These are phyloP conservation scores for Leptinotarsa juncta DNA, from an alignment of 2,888 invertebrate species.

Conservation along the genomic window DNA sequence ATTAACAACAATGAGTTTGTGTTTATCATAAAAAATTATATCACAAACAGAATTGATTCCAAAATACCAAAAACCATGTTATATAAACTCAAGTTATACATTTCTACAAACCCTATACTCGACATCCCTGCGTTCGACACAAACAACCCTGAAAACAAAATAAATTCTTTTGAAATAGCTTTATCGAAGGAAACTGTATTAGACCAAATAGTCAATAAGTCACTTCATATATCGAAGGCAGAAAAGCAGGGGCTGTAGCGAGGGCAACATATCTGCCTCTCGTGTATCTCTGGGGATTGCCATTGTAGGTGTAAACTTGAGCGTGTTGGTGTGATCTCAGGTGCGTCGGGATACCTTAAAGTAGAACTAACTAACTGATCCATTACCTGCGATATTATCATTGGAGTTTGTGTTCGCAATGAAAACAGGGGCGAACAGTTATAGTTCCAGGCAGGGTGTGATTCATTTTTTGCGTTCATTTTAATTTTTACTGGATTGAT, in stretches of 20 bases:
- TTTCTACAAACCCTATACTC: background rate
- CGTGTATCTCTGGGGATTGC: slow-evolving; percentile 40
- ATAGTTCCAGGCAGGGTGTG: background rate
- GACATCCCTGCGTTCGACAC: background rate
- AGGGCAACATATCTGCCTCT: slow-evolving; percentile 27
- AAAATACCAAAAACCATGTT: too few species aligned
- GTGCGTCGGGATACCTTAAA: slow-evolving; percentile 49
- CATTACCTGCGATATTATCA: slow-evolving; percentile 9
- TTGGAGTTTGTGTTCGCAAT: background rate
- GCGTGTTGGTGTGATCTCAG: slow-evolving; percentile 48
- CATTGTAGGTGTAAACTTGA: slow-evolving; percentile 43
- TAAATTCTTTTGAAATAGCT: slow-evolving; percentile 8
- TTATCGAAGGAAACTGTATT: slow-evolving; percentile 7
- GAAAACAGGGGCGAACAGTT: background rate
- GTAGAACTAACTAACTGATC: slow-evolving; percentile 13
- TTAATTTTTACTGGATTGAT: too few species aligned
- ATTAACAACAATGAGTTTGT: too few species aligned
- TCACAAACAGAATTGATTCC: too few species aligned
- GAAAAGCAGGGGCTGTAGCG: slow-evolving; percentile 25
- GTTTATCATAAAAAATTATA: too few species aligned
- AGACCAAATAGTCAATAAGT: slow-evolving; percentile 18
- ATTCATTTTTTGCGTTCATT: too few species aligned
- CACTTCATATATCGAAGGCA: slow-evolving; percentile 13
- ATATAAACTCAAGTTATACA: background rate
- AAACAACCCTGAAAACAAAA: background rate